Base-by-base conservation (phyloP, 1,140 invertebrate species). In the Steinernema khuongi region DNA sequence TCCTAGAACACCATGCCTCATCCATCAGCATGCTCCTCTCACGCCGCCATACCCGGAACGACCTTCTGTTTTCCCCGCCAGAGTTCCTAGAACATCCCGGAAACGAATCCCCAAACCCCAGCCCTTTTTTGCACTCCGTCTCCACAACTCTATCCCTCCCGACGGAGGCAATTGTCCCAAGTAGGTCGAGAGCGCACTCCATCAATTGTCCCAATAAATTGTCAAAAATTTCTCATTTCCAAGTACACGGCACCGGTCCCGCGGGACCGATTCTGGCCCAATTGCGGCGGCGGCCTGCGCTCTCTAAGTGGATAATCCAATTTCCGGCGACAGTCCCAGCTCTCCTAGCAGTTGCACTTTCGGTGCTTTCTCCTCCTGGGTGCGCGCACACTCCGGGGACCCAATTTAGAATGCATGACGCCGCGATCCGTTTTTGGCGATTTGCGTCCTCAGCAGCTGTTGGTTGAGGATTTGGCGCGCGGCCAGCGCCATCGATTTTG, bases 151-250 rank as follows among this genome's bases (percentile, higher is more conserved):
- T n/a, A n/a, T n/a, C n/a, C n/a, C n/a, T n/a, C n/a, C n/a, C n/a
- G n/a, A n/a, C n/a, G n/a, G n/a, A 41, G 36, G 36, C 36, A 41
- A 7, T 41, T 41, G n/a, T n/a, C n/a, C n/a, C n/a, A n/a, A n/a
- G n/a, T n/a, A n/a, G n/a, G n/a, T n/a, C n/a, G n/a, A n/a, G n/a
- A n/a, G n/a, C n/a, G n/a, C 50, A 22, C 11, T 60, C 50, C 50
- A 60, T 60, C 14, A 60, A 60, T 60, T 60, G 50, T 60, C 50
- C n/a, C n/a, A n/a, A n/a, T n/a, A n/a, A n/a, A n/a, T n/a, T n/a
- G n/a, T n/a, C n/a, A n/a, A 60, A 60, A 60, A 60, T 60, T 60
- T 22, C 26, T 60, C 22, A 60, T 60, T 60, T 60, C 50, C 50
- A 22, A 60, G 50, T 60, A 4, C 50, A n/a, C n/a, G 19, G 11